These are phyloP conservation scores for Drosophila lutescens DNA, from an alignment of 2,888 invertebrate species.

Conservation along the genomic window DNA sequence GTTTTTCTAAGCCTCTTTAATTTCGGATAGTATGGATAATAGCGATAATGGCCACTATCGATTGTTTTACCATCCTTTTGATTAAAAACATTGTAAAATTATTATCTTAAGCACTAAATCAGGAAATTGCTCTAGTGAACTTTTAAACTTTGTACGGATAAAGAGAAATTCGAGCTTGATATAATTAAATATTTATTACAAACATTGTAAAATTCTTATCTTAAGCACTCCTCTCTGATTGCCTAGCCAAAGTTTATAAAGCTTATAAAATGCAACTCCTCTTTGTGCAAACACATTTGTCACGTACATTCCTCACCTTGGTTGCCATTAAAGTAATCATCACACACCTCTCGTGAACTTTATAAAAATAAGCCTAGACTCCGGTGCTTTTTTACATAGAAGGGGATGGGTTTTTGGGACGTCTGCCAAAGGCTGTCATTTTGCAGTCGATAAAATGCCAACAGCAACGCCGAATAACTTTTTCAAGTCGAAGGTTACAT, in stretches of 20 bases:
- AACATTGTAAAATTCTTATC: not conserved
- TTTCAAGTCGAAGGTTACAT: constrained; percentile 79
- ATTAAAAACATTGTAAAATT: no score
- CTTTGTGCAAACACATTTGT: constrained; percentile 1
- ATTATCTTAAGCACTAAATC: no score
- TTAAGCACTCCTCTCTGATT: constrained; percentile 1
- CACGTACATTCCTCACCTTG: constrained; percentile 8
- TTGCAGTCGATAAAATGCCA: constrained; percentile 68
- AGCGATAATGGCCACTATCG: no score
- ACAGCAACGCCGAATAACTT: constrained; percentile 36
- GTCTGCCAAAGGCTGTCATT: constrained; percentile 52
- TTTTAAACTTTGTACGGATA: no score
- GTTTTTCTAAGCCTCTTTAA: no score
- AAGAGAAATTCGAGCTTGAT: no score
- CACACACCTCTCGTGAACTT: constrained; percentile 29
- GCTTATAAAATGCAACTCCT: not conserved
- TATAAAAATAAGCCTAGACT: constrained; percentile 33
- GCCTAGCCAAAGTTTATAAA: constrained; percentile 11
- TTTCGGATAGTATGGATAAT: no score
- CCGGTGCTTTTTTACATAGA: not conserved
- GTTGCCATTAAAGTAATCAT: constrained; percentile 9
- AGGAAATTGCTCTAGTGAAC: no score
- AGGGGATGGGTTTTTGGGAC: constrained; percentile 3
- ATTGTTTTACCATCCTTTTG: no score
- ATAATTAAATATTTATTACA: not conserved